These are phyloP conservation scores for Propithecus coquereli DNA, from an alignment of 2,113 vertebrate genomes.

Conservation along the genomic window DNA sequence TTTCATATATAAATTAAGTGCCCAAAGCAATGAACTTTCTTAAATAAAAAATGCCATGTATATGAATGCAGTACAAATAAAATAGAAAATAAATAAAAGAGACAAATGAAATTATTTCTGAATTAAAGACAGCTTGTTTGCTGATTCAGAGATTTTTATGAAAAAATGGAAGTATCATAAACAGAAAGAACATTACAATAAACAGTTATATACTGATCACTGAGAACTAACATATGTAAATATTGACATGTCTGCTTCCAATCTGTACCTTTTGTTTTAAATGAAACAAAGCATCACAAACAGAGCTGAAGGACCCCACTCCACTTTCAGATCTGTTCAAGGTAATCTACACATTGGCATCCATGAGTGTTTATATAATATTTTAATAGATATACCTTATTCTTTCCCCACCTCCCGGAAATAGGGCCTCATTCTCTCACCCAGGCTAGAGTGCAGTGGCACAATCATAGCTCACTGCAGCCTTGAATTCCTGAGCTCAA, in stretches of 20 bases:
- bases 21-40: neutral
- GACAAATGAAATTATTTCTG: slow-evolving; percentile 18
- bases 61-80: neutral
- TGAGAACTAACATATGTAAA: neutral
- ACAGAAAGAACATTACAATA: neutral
- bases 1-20: slow-evolving; percentile 34
- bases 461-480: too few species aligned
- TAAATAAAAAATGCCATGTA: slow-evolving; percentile 5
- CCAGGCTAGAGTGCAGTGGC: too few species aligned
- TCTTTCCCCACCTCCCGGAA: neutral
- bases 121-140: neutral
- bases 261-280: neutral
- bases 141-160: slow-evolving; percentile 15
- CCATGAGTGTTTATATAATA: neutral
- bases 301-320: neutral
- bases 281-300: neutral
- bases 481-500: too few species aligned
- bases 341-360: neutral
- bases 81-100: slow-evolving; percentile 27
- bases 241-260: neutral
- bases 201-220: neutral
- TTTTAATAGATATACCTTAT: slow-evolving; percentile 1
- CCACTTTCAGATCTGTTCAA: neutral
- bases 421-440: too few species aligned
- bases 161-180: neutral